Evolutionary conservation across 2,888 invertebrate species (phyloP).

Genomic region (Sycophila texana): DNA sequence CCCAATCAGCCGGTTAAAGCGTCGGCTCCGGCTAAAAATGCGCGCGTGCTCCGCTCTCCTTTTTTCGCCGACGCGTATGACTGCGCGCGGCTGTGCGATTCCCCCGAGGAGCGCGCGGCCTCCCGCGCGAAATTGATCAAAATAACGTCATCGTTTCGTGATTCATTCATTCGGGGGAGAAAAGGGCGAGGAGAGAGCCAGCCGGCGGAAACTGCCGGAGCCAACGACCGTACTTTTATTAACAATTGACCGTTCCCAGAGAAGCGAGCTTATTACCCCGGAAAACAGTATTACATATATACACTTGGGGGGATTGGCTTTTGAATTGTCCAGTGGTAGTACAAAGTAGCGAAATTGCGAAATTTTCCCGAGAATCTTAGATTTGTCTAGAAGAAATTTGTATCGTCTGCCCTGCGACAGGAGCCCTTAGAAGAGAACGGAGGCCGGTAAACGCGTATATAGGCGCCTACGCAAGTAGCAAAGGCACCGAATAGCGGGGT

Average conservation of each 20-base stretch:
- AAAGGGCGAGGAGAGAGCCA: constrained; percentile 4
- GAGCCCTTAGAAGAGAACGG: background rate
- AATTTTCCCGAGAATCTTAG: too few relatives aligned
- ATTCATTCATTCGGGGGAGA: constrained; percentile 36
- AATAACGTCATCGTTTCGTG: constrained; percentile 51
- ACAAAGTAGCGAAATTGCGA: too few relatives aligned
- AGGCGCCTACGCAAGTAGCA: background rate
- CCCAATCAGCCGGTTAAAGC: constrained; percentile 70
- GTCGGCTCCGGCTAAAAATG: constrained; percentile 62
- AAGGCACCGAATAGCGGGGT: background rate
- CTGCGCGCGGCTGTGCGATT: background rate
- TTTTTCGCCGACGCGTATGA: background rate
- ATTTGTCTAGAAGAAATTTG: too few relatives aligned
- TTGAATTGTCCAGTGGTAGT: too few relatives aligned
- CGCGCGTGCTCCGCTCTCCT: constrained; percentile 41
- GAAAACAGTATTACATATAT: too few relatives aligned
- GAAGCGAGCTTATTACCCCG: too few relatives aligned
- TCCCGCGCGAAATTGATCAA: constrained; percentile 53
- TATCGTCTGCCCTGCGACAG: too few relatives aligned
- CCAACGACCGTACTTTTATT: background rate
- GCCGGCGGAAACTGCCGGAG: background rate
- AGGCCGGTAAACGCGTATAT: constrained; percentile 27
- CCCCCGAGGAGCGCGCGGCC: background rate
- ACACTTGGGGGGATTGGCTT: too few relatives aligned
- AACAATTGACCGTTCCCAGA: too few relatives aligned